Percentiles rank a stretch among this genome's conserved stretches.
These are phyloP conservation scores for Drosophila mercatorum DNA, from an alignment of 2,888 invertebrate genomes.

Conservation along the genomic window DNA sequence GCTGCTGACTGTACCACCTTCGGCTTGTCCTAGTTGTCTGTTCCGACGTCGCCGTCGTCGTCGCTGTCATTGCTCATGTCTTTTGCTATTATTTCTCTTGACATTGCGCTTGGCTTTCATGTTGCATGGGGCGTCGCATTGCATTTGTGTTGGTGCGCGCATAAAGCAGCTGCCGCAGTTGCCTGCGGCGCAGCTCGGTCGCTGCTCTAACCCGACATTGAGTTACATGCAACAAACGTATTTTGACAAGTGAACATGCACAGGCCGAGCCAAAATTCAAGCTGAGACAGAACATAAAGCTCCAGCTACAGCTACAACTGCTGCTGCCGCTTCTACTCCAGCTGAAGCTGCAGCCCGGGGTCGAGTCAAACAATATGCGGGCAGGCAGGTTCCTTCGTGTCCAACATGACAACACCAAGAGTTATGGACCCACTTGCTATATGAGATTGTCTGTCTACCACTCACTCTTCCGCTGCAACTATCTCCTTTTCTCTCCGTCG, in stretches of 20 bases:
- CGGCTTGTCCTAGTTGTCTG: slow-evolving; percentile 12
- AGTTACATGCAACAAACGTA: slow-evolving; percentile 77
- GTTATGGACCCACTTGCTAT: slow-evolving; percentile 73
- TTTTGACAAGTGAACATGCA: slow-evolving; percentile 78
- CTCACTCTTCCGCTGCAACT: neutral
- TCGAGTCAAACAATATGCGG: slow-evolving; percentile 62
- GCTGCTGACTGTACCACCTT: slow-evolving; percentile 19
- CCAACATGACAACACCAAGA: slow-evolving; percentile 73
- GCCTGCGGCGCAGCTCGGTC: slow-evolving; percentile 30
- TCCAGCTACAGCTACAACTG: slow-evolving; percentile 3
- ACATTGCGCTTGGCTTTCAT: slow-evolving; percentile 75
- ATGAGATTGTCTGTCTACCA: slow-evolving; percentile 22
- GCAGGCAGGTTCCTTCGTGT: slow-evolving; percentile 69
- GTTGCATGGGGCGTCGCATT: slow-evolving; percentile 59
- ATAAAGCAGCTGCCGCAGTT: slow-evolving; percentile 68
- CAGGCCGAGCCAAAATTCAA: slow-evolving; percentile 45
- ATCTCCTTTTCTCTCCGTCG: neutral
- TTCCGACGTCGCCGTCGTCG: slow-evolving; percentile 7
- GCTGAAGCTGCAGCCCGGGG: slow-evolving; percentile 8
- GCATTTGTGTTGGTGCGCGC: slow-evolving; percentile 71
- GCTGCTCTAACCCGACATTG: slow-evolving; percentile 71
- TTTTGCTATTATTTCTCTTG: slow-evolving; percentile 74
- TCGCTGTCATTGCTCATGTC: slow-evolving; percentile 57
- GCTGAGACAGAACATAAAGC: slow-evolving; percentile 22
- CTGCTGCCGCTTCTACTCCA: slow-evolving; percentile 12